Percentiles rank a stretch among this genome's conserved stretches.
phyloP scores from a whole-genome alignment of 2,888 invertebrate species.

The Eucriotettix oculatus region DNA sequence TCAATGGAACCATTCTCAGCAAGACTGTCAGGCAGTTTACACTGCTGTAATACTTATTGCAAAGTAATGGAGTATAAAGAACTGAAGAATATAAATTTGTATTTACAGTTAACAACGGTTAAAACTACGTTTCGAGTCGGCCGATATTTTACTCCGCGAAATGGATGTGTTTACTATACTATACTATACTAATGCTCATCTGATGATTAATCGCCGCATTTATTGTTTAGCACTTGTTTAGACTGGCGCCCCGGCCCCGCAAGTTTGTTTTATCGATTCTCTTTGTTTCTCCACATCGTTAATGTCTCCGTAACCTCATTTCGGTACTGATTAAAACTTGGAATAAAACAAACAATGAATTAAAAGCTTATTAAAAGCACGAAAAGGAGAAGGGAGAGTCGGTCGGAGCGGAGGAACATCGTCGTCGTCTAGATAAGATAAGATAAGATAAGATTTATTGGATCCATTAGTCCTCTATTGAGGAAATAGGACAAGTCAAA shows the following conservation, averaged over 20 bases:
- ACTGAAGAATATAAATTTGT: no score
- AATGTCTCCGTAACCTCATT: conserved; percentile 16
- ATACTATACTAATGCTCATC: neutral
- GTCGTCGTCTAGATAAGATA: no score
- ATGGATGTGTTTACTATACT: neutral
- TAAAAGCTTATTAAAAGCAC: conserved; percentile 16
- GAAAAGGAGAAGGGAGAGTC: conserved; percentile 14
- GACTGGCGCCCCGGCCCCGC: neutral
- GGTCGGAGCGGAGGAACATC: conserved; percentile 5
- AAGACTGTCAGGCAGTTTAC: no score
- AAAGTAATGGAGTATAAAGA: no score
- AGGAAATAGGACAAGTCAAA: no score
- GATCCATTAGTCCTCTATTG: no score
- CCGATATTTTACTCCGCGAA: neutral
- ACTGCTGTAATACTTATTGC: no score
- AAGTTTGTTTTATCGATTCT: conserved; percentile 16
- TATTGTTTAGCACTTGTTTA: neutral
- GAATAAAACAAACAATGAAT: conserved; percentile 16
- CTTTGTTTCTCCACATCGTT: conserved; percentile 16
- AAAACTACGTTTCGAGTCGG: neutral
- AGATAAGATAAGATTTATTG: no score
- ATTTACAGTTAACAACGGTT: no score
- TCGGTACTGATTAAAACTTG: conserved; percentile 16
- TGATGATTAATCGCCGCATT: neutral
- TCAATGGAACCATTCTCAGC: no score